Evolutionary conservation across 2,888 invertebrate species (phyloP), one percentile per base, ranked within the genome.

Genomic region (Drosophila tanythrix): DNA sequence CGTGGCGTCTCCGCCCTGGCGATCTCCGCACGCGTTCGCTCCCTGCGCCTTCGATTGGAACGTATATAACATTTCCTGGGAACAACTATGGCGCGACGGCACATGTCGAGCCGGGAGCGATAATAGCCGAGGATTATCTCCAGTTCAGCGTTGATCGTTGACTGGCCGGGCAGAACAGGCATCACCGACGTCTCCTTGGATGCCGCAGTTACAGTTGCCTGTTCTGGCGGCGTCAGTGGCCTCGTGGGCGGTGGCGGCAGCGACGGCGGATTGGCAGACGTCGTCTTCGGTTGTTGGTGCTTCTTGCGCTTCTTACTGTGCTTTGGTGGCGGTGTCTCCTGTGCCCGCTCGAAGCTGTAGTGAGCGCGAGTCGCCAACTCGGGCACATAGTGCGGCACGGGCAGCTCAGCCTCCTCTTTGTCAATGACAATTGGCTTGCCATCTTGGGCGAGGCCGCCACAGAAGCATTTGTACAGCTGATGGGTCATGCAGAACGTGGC

Each of bases 401-500:
- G 70, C 31, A 13, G 76, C 53, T 83, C 76, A 7, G 61, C 75
- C 36, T 86, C 77, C 43, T 91, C 90, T 58, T 90, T 92, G 43
- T 91, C 92, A 59, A 92, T 87, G 4, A 90, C 33, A 13, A 92
- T 76, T 0, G 91, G 90, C 56, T 88, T 90, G 46, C 93, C 93
- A 8, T 91, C 90, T 0, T 72, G 51, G 0, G 91, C 83, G 0
- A 87, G 74, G 2, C 94, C 94, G 77, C 94, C 94, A 88, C 96
- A 96, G 90, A 95, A 94, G 91, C 96, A 96, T 87, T 95, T 95
- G 82, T 96, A 95, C 56, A 95, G 90, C 80, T 94, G 93, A 88
- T 96, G 96, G 3, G 94, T 93, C 94, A 96, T 94, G 82, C 96
- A 96, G 94, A 94, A 96, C 1, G 95, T 94, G 71, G 95, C 94